Evolutionary conservation across 2,797 vertebrate genomes (phyloP), one percentile per base, ranked within the genome.

Genomic region (Anableps anableps): DNA sequence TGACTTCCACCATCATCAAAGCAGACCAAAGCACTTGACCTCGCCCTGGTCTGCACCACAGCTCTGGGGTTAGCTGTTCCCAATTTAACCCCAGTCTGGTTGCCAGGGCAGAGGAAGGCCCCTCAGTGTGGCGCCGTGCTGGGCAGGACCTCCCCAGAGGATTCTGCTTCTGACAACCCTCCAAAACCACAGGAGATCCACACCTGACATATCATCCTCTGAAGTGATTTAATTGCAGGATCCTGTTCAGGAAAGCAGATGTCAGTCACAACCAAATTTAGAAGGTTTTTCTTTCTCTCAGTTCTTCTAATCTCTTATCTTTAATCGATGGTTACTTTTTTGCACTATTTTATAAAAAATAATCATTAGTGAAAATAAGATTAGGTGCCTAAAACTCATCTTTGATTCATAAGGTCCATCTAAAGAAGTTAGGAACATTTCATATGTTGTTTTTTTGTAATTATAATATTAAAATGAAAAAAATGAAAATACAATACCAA

Each of bases 11-110:
- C 86, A 75, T 83, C 91, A 93, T 95, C 95, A 95, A 95, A 96
- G 93, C 86, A 83, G 83, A 85, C 89, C 76, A 75, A 72, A 91
- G 83, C 80, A 80, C 91, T 81, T 93, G 93, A 95, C 94, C 94
- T 94, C 91, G 83, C 91, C 95, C 93, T 91, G 76, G 74, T 88
- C 93, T 82, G 76, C 68, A 80, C 94, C 92, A 82, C 89, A 91
- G 50, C 82, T 93, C 87, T 94, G 85, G 91, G 94, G 92, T 94
- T 93, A 86, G 90, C 89, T 78, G 80, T 91, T 94, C 92, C 92
- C 89, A 93, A 94, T 95, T 94, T 95, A 95, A 94, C 87, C 91
- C 85, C 80, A 45, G 89, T 85, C 85, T 88, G 87, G 86, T 87
- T 86, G 87, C 83, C 85, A 76, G 75, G 86, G 86, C 62, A 79